Conservation (phyloP, 2,888 invertebrate species). For the Rhorus exstirpatorius region DNA sequence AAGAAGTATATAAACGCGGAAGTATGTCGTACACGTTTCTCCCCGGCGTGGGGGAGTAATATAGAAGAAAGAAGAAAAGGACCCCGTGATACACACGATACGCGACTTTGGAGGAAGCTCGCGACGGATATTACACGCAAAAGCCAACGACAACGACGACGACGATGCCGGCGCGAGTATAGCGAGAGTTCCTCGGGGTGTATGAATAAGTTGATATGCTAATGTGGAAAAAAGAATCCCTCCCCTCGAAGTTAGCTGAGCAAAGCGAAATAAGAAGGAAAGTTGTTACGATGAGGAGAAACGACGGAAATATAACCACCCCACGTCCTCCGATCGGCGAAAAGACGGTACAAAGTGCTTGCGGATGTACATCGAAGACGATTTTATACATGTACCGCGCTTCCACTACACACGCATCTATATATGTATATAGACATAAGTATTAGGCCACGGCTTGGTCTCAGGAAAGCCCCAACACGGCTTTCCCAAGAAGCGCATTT, state of each 20-base stretch:
- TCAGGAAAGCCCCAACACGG: conserved; percentile 23
- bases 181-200: conserved; percentile 73
- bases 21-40: conserved; percentile 66
- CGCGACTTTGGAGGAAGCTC: conserved; percentile 35
- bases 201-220: conserved; percentile 85
- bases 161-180: conserved; percentile 48
- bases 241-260: conserved; percentile 80
- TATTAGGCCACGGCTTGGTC: background rate
- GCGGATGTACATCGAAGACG: conserved; percentile 46
- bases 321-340: conserved; percentile 53
- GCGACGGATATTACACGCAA: conserved; percentile 42
- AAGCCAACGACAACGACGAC: conserved; percentile 42
- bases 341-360: conserved; percentile 74
- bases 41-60: conserved; percentile 35
- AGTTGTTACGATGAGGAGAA: conserved; percentile 73
- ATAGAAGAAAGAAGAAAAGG: conserved; percentile 25
- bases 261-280: conserved; percentile 77
- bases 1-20: conserved; percentile 62
- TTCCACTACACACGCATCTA: background rate
- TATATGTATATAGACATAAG: background rate
- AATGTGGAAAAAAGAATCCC: conserved; percentile 76
- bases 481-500: conserved; percentile 5
- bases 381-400: conserved; percentile 42
- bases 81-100: conserved; percentile 41
- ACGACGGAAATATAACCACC: conserved; percentile 27